Evolutionary conservation across 2,888 invertebrate genomes (phyloP).

Genomic region (Bellardia bayeri): DNA sequence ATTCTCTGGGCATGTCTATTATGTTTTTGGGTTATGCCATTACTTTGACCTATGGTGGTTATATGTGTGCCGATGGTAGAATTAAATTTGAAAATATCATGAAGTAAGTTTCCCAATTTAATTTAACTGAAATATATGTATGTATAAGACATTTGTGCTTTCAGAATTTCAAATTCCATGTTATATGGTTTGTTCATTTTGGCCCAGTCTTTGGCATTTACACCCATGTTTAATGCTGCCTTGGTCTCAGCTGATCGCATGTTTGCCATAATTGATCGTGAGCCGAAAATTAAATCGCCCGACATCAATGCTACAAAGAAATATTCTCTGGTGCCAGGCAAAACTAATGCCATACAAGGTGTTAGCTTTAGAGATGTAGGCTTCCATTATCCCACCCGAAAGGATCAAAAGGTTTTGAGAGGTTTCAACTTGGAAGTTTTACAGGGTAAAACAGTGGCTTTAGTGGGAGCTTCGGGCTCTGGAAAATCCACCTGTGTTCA

Average conservation of each 20-base stretch:
- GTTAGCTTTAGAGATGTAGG: constrained; percentile 87
- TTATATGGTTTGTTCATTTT: constrained; percentile 92
- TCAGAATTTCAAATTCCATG: constrained; percentile 87
- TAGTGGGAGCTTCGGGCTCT: constrained; percentile 91
- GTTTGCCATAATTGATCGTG: constrained; percentile 87
- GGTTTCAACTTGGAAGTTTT: constrained; percentile 88
- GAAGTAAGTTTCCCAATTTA: constrained; percentile 85
- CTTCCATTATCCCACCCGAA: constrained; percentile 93
- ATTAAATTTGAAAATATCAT: constrained; percentile 89
- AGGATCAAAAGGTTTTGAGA: constrained; percentile 89
- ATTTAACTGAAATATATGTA: background rate
- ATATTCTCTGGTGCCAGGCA: constrained; percentile 85
- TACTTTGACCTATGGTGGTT: constrained; percentile 90
- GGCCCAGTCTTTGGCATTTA: constrained; percentile 91
- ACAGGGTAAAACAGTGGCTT: constrained; percentile 89
- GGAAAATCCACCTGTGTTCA: constrained; percentile 93
- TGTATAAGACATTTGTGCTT: background rate
- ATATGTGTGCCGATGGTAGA: constrained; percentile 87
- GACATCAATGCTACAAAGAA: constrained; percentile 79
- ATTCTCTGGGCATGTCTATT: constrained; percentile 89
- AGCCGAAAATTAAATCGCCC: constrained; percentile 86
- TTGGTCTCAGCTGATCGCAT: constrained; percentile 89
- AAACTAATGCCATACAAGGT: constrained; percentile 81
- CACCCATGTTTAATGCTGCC: constrained; percentile 91
- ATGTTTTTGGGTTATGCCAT: constrained; percentile 90